These are phyloP conservation scores for Phalera bucephala DNA, from an alignment of 2,888 invertebrate genomes.

Conservation along the genomic window DNA sequence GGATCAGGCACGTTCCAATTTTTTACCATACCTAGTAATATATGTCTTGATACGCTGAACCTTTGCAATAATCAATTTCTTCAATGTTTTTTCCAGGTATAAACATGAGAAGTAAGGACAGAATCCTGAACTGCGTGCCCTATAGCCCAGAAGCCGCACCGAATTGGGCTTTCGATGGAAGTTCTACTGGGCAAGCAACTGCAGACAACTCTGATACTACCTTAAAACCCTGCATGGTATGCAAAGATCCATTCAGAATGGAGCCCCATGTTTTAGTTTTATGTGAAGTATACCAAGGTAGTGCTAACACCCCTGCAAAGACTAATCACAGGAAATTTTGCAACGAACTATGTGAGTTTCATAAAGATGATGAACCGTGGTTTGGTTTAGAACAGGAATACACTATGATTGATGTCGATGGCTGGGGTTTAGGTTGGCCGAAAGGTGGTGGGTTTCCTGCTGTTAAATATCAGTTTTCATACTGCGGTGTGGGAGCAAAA, in stretches of 20 bases:
- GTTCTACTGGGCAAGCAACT: slow-evolving; percentile 93
- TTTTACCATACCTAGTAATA: no score
- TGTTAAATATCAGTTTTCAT: slow-evolving; percentile 93
- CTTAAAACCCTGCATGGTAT: slow-evolving; percentile 93
- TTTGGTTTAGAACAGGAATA: slow-evolving; percentile 97
- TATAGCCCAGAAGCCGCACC: slow-evolving; percentile 82
- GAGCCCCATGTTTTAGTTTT: slow-evolving; percentile 94
- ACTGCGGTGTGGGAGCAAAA: slow-evolving; percentile 97
- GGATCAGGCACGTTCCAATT: slow-evolving; percentile 81
- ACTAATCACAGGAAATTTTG: slow-evolving; percentile 89
- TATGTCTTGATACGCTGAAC: no score
- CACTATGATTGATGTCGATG: slow-evolving; percentile 92
- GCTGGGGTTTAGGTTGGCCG: slow-evolving; percentile 96
- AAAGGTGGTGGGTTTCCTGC: slow-evolving; percentile 94
- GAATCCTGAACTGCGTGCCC: slow-evolving; percentile 86
- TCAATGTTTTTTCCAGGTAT: no score
- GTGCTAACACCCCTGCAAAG: slow-evolving; percentile 86
- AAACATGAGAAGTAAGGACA: slow-evolving; percentile 86
- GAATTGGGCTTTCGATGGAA: slow-evolving; percentile 96
- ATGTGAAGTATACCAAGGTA: slow-evolving; percentile 90
- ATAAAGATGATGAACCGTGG: slow-evolving; percentile 89
- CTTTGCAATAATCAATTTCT: no score
- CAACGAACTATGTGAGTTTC: slow-evolving; percentile 86
- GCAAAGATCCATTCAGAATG: slow-evolving; percentile 94
- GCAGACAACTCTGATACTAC: slow-evolving; percentile 94